Base-by-base conservation (phyloP, 2,888 invertebrate species). In the Ormyrus nitidulus region DNA sequence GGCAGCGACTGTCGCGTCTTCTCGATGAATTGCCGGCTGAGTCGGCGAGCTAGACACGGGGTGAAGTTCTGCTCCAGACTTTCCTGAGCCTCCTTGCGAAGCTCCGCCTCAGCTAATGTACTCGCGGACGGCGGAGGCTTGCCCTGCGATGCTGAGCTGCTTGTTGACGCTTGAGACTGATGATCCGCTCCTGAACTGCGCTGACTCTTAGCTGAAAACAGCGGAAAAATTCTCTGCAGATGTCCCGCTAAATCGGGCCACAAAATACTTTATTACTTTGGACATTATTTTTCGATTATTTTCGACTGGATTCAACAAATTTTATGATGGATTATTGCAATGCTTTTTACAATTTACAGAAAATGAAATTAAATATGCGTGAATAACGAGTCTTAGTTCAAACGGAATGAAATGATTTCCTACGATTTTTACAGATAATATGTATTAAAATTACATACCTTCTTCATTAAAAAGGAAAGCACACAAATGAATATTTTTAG, bases 1-100 rank as follows among this genome's bases (percentile, higher is more conserved):
- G 88, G 87, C 69, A 88, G 77, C 1, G 88, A 84, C 62, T 87
- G 88, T n/a, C 89, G 83, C 11, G 88, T 88, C 77, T 88, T 87
- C 81, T 90, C 90, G 83, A 88, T 87, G 81, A 90, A 88, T 62
- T 89, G 89, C 10, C 88, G 86, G 80, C 89, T 89, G 82, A 91
- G 81, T 9, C 90, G 84, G 11, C 88, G 86, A 56, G 90, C 88
- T 79, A 91, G 81, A 79, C 89, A 87, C 44, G 90, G 91, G 53
- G 91, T 90, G 80, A 89, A 90, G 80, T 82, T 88, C 66, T 87
- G 86, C 73, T 89, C 88, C 71, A 88, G 69, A 9, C 85, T 68
- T 46, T 87, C 87, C 70, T 85, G 86, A 49, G 85, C 81, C 71
- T 87, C 87, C 75, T 84, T 87, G 66, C 82, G 79, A 44, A 84